These are phyloP conservation scores for Drosophila kambysellisi DNA, from an alignment of 2,888 invertebrate species.

Conservation along the genomic window DNA sequence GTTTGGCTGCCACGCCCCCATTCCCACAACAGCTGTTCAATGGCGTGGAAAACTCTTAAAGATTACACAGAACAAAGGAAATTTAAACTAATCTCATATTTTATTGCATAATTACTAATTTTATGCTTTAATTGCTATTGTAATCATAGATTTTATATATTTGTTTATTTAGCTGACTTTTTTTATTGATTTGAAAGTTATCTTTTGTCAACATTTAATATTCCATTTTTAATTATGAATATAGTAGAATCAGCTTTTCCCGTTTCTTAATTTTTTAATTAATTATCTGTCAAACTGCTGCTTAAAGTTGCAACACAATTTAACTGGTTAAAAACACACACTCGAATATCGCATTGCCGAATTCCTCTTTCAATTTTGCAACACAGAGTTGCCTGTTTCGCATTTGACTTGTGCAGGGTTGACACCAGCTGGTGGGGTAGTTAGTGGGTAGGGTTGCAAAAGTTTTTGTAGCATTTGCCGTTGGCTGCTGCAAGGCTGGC, in stretches of 20 bases:
- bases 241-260: too few relatives aligned
- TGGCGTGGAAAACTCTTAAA: constrained; percentile 7
- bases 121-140: neutral
- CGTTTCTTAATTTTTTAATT: too few relatives aligned
- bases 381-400: constrained; percentile 57
- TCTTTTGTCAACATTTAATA: too few relatives aligned
- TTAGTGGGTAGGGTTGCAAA: constrained; percentile 22
- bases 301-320: constrained; percentile 1
- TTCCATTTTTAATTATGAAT: too few relatives aligned
- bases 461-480: constrained; percentile 59
- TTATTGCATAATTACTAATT: neutral
- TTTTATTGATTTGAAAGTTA: too few relatives aligned
- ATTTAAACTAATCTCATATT: neutral
- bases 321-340: constrained; percentile 30
- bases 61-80: neutral
- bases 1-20: neutral
- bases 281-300: too few relatives aligned
- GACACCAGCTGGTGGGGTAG: constrained; percentile 31
- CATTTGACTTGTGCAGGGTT: constrained; percentile 63
- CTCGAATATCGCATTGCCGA: neutral
- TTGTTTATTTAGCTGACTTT: too few relatives aligned
- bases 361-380: constrained; percentile 36
- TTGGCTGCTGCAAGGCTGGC: constrained; percentile 21
- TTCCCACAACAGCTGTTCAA: constrained; percentile 14
- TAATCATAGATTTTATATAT: neutral